phyloP scores from a whole-genome alignment of 2,888 invertebrate genomes.

The Diarsia mendica region DNA sequence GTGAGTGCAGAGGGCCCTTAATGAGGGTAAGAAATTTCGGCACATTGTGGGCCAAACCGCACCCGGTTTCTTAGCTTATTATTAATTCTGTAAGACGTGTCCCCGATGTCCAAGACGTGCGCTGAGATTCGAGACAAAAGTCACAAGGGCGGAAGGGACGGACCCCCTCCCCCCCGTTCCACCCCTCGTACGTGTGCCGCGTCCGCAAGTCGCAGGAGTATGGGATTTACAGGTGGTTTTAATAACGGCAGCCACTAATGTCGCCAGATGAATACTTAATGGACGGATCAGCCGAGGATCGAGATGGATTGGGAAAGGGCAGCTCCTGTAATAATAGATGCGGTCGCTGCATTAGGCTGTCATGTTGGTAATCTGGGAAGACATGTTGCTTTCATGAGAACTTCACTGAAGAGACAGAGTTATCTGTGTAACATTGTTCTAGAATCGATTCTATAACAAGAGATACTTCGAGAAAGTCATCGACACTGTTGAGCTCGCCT shows the following conservation, averaged over 20 bases:
- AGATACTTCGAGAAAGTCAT: slow-evolving; percentile 22
- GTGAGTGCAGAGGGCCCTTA: slow-evolving; percentile 88
- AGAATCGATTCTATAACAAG: slow-evolving; percentile 8
- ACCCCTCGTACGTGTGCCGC: slow-evolving; percentile 81
- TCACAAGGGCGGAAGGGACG: slow-evolving; percentile 87
- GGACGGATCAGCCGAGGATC: slow-evolving; percentile 82
- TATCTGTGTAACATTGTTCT: background rate
- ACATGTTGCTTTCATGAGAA: slow-evolving; percentile 16
- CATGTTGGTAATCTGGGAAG: slow-evolving; percentile 36
- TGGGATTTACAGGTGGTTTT: slow-evolving; percentile 90
- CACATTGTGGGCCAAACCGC: slow-evolving; percentile 89
- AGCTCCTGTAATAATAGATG: slow-evolving; percentile 77
- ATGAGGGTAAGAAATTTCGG: slow-evolving; percentile 90
- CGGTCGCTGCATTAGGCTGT: slow-evolving; percentile 61
- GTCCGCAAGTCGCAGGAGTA: slow-evolving; percentile 82
- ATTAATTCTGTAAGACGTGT: slow-evolving; percentile 91
- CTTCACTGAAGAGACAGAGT: background rate
- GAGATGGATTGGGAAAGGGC: slow-evolving; percentile 77
- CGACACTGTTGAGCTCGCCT: slow-evolving; percentile 42
- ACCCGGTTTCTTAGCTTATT: slow-evolving; percentile 90
- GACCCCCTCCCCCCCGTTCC: slow-evolving; percentile 63
- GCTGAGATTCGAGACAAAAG: slow-evolving; percentile 90
- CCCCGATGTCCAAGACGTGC: slow-evolving; percentile 91
- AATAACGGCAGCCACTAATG: slow-evolving; percentile 89
- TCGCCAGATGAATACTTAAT: slow-evolving; percentile 90